Evolutionary conservation across 2,888 invertebrate genomes (phyloP).

Genomic region (Hypomecis punctinalis): DNA sequence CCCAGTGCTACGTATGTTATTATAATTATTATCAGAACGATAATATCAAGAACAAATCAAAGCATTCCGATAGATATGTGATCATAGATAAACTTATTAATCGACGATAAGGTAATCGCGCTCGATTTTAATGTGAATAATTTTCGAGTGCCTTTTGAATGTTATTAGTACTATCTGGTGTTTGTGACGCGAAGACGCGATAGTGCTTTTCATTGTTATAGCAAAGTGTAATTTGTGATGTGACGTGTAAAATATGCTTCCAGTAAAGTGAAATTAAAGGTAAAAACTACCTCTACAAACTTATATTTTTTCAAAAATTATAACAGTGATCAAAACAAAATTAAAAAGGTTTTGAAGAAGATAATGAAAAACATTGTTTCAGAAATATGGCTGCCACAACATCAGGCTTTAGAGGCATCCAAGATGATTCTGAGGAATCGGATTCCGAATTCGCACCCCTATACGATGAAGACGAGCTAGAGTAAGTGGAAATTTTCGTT

Average conservation of each 20-base stretch:
- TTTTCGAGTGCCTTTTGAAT: conserved; percentile 43
- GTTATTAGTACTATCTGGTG: conserved; percentile 44
- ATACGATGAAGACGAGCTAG: conserved; percentile 75
- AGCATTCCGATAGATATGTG: conserved; percentile 51
- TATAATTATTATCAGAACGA: conserved; percentile 28
- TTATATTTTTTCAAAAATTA: background rate
- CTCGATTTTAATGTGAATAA: conserved; percentile 53
- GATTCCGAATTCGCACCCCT: conserved; percentile 71
- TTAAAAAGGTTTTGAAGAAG: background rate
- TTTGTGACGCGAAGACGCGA: conserved; percentile 35
- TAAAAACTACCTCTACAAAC: conserved; percentile 1
- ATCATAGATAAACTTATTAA: conserved; percentile 53
- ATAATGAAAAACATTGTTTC: conserved; percentile 19
- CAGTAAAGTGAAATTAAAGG: conserved; percentile 31
- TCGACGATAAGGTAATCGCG: conserved; percentile 56
- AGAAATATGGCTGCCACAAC: conserved; percentile 63
- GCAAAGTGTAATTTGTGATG: conserved; percentile 18
- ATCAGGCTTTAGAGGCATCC: conserved; percentile 60
- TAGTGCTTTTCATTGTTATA: conserved; percentile 41
- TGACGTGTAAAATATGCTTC: conserved; percentile 33
- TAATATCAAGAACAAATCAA: conserved; percentile 53
- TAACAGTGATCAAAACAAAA: background rate
- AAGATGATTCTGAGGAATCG: conserved; percentile 69
- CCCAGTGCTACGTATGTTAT: conserved; percentile 1
- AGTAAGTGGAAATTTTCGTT: conserved; percentile 57